Percentiles rank a stretch among this genome's conserved stretches.
Conservation (phyloP, 2,797 vertebrate species). For the Clarias platycephalus region DNA sequence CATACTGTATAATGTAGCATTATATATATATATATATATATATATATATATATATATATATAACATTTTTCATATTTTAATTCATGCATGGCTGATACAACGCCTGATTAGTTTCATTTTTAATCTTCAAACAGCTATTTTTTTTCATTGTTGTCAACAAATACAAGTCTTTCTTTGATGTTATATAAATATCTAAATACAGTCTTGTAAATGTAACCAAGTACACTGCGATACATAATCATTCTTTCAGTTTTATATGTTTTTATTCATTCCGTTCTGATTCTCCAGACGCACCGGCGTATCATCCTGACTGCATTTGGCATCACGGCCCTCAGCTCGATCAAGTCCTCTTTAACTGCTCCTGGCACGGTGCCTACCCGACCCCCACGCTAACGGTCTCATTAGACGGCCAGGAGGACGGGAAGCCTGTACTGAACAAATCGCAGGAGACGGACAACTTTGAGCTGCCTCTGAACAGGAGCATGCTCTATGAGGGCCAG, state of each 20-base stretch:
- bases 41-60: too few species aligned
- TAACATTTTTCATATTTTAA: neutral
- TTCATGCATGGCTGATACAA: conserved; percentile 56
- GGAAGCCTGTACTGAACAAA: conserved; percentile 15
- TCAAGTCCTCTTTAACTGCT: conserved; percentile 77
- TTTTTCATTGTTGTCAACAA: neutral
- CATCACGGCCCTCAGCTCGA: conserved; percentile 25
- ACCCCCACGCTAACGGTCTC: conserved; percentile 69
- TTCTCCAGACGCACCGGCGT: conserved; percentile 73
- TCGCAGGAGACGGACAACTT: conserved; percentile 61
- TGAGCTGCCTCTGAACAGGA: conserved; percentile 71
- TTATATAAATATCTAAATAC: neutral
- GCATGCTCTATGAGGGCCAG: conserved; percentile 69
- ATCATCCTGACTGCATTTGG: conserved; percentile 75
- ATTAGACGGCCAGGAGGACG: neutral
- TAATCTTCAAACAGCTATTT: neutral
- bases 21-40: too few species aligned
- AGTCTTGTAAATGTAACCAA: neutral
- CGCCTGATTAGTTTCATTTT: neutral
- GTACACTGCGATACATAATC: neutral
- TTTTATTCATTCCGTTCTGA: neutral
- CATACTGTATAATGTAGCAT: too few species aligned
- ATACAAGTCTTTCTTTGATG: neutral
- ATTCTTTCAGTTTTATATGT: neutral
- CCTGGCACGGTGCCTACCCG: conserved; percentile 83